Conservation (phyloP, 2,797 vertebrate genomes). For the Tympanoctomys barrerae region DNA sequence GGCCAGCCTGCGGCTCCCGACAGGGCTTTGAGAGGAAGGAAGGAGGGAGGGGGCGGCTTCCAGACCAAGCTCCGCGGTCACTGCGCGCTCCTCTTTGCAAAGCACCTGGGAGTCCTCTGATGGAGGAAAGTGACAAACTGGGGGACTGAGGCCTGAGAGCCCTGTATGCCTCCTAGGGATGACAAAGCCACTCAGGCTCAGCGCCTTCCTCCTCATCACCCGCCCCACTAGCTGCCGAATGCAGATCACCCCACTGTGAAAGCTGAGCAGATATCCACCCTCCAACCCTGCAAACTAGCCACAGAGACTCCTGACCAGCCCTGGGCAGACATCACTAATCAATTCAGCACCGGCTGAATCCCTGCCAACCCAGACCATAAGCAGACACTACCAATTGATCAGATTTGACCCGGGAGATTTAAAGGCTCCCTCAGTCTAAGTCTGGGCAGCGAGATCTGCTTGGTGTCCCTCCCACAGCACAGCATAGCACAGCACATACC, state of each 20-base stretch:
- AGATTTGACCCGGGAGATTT: neutral
- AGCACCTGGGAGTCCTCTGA: neutral
- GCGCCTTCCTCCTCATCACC: neutral
- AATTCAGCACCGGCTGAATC: neutral
- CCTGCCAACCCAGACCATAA: conserved; percentile 16
- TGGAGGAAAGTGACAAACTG: neutral
- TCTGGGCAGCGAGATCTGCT: neutral
- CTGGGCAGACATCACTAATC: conserved; percentile 80
- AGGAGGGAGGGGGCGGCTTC: neutral
- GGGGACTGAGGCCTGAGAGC: neutral
- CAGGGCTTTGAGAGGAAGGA: neutral
- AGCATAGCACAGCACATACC: neutral
- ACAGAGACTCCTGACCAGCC: conserved; percentile 29
- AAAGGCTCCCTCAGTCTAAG: neutral
- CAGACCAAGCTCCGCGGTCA: neutral
- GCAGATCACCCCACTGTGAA: neutral
- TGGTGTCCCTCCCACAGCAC: neutral
- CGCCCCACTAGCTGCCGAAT: neutral
- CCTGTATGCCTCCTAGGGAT: neutral
- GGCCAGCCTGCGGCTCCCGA: neutral
- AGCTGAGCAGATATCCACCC: neutral
- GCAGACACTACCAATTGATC: conserved; percentile 66
- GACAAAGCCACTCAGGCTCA: neutral
- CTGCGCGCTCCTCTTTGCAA: neutral
- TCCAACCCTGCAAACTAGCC: neutral